Evolutionary conservation across 2,113 vertebrate genomes (phyloP), one percentile per base, ranked within the genome.

Genomic region (Crotalus tigris): DNA sequence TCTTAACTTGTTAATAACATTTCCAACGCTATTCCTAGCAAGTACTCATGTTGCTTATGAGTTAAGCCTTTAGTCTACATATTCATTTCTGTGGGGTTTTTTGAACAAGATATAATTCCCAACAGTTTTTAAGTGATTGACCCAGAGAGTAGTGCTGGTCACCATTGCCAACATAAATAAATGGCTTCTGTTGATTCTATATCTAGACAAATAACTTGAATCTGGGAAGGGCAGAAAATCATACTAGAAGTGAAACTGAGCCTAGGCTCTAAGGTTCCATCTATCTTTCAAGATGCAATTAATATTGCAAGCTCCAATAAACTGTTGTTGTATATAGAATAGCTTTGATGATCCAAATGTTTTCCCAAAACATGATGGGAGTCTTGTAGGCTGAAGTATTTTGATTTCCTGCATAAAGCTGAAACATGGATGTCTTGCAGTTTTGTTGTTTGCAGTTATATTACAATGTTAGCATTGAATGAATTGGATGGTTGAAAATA

Each of bases 101-200:
- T 94, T 96, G 95, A 93, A 95, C 17, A 0, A 94, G 95, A 95
- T 97, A 96, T 96, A 96, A 97, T 97, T 96, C 98, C 96, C 97
- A 94, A 3, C 94, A 96, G 98, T 97, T 97, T 97, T 97, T 94
- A 96, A 91, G 95, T 96, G 95, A 96, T 94, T 98, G 97, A 97
- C 96, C 97, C 96, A 97, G 94, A 95, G 95, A 94, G 97, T 91
- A 96, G 96, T 97, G 97, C 97, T 97, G 97, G 95, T 97, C 97
- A 97, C 95, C 96, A 97, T 95, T 98, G 97, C 97, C 97, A 98
- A 98, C 95, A 98, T 95, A 98, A 98, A 98, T 97, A 97, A 97
- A 98, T 98, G 95, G 95, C 96, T 97, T 95, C 94, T 97, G 33
- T 81, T 81, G 75, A 81, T 95, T 96, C 94, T 95, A 92, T 93